Conservation (phyloP, 2,113 vertebrate genomes). For the Eptatretus burgeri region DNA sequence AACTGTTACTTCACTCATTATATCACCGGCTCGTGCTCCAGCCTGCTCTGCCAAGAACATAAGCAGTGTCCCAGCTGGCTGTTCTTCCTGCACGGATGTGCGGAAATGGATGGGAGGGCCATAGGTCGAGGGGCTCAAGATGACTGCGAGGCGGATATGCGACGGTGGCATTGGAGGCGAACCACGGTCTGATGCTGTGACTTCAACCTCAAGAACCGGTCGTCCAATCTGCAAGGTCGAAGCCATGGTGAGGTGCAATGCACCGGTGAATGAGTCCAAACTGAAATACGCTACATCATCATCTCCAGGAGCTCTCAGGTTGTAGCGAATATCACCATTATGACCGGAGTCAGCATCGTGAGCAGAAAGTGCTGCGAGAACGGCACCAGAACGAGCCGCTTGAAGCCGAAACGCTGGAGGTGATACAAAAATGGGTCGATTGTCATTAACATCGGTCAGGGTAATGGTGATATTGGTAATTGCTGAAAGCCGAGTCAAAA, state of each 20-base stretch:
- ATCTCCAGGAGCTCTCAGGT: slow-evolving; percentile 25
- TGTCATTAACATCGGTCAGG: slow-evolving; percentile 77
- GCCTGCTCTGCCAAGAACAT: slow-evolving; percentile 71
- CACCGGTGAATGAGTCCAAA: slow-evolving; percentile 74
- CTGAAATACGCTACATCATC: slow-evolving; percentile 63
- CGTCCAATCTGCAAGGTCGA: slow-evolving; percentile 31
- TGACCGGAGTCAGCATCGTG: slow-evolving; percentile 64
- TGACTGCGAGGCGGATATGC: slow-evolving; percentile 51
- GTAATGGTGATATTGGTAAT: slow-evolving; percentile 76
- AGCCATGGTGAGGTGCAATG: slow-evolving; percentile 46
- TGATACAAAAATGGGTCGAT: slow-evolving; percentile 47
- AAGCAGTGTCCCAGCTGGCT: slow-evolving; percentile 68
- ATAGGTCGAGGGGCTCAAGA: slow-evolving; percentile 38
- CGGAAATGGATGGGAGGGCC: neutral
- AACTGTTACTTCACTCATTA: slow-evolving; percentile 56
- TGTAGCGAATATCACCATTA: slow-evolving; percentile 80
- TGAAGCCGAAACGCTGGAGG: slow-evolving; percentile 65
- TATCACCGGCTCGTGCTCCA: slow-evolving; percentile 66
- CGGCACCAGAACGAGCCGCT: slow-evolving; percentile 44
- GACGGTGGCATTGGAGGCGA: slow-evolving; percentile 33
- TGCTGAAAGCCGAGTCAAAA: slow-evolving; percentile 50
- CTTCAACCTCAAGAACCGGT: slow-evolving; percentile 46
- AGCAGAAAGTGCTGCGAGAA: slow-evolving; percentile 58
- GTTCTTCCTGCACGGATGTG: slow-evolving; percentile 14
- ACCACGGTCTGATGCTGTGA: slow-evolving; percentile 68